phyloP scores from a whole-genome alignment of 2,113 vertebrate genomes.

The Dinomys branickii region DNA sequence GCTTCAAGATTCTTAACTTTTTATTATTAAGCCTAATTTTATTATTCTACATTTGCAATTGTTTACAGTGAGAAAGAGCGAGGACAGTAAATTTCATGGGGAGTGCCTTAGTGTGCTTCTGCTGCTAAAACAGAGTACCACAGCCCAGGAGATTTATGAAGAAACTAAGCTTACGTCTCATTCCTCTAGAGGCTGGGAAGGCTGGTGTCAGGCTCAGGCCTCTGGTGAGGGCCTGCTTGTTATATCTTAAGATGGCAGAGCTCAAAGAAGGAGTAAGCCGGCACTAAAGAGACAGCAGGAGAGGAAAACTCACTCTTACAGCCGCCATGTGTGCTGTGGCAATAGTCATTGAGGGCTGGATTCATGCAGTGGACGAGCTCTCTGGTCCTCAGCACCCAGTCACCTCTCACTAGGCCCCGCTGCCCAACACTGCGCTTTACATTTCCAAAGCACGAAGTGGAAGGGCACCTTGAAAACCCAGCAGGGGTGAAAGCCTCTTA shows the following conservation, averaged over 20 bases:
- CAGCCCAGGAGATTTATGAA: background rate
- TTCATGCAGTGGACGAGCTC: background rate
- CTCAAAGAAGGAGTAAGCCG: background rate
- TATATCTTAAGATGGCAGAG: background rate
- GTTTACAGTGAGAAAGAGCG: background rate
- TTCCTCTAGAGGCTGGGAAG: background rate
- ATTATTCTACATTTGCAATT: conserved; percentile 33
- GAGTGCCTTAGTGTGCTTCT: background rate
- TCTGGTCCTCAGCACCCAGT: background rate
- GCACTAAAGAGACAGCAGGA: background rate
- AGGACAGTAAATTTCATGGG: background rate
- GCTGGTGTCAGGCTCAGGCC: background rate
- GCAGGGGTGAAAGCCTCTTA: background rate
- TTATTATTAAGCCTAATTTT: conserved; percentile 26
- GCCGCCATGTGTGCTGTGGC: background rate
- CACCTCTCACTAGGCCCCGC: background rate
- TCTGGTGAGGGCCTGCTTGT: background rate
- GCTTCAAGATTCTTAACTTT: background rate
- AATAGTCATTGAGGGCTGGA: background rate
- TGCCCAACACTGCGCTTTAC: background rate
- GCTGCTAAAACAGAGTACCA: background rate
- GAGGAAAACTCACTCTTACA: background rate
- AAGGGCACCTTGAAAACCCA: background rate
- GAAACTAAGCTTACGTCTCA: background rate
- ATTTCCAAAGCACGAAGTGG: background rate